Conservation (phyloP, 2,113 vertebrate genomes). For the Oncorhynchus tshawytscha region DNA sequence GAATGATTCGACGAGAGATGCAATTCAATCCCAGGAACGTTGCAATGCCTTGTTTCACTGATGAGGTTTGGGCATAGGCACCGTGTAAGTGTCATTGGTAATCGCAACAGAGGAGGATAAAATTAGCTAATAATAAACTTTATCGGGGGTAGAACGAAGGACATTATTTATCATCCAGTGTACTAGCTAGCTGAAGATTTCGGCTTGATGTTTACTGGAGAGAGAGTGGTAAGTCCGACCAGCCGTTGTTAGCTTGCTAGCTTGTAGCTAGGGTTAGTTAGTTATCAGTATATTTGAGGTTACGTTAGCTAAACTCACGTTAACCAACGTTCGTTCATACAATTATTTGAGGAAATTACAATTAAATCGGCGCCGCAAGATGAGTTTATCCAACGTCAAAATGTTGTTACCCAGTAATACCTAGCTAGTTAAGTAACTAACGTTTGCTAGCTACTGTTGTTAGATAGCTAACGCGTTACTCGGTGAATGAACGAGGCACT, state of each 20-base stretch:
- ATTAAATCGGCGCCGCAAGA: too few species aligned
- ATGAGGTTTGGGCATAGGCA: constrained; percentile 36
- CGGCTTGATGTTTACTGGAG: constrained; percentile 47
- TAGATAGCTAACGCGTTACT: not conserved
- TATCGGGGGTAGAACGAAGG: not conserved
- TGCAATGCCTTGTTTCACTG: constrained; percentile 46
- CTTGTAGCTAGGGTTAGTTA: constrained; percentile 33
- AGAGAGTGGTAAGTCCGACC: constrained; percentile 45
- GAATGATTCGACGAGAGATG: constrained; percentile 30
- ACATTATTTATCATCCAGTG: not conserved
- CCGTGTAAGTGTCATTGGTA: constrained; percentile 28
- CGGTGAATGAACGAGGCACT: too few species aligned
- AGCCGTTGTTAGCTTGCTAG: constrained; percentile 55
- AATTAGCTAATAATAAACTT: not conserved
- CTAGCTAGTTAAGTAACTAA: not conserved
- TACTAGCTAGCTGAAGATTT: constrained; percentile 11
- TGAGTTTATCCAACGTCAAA: too few species aligned
- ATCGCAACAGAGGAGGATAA: not conserved
- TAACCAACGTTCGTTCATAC: too few species aligned
- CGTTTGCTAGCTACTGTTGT: not conserved
- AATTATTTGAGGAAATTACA: too few species aligned
- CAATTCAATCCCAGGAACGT: constrained; percentile 40
- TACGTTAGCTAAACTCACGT: too few species aligned
- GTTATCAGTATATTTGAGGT: constrained; percentile 4
- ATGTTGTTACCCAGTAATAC: not conserved